A percentile compares a stretch with the other conserved stretches of the same genome.
Evolutionary conservation across 1,140 invertebrate genomes (phyloP).

Genomic region (Phymastichus coffea): DNA sequence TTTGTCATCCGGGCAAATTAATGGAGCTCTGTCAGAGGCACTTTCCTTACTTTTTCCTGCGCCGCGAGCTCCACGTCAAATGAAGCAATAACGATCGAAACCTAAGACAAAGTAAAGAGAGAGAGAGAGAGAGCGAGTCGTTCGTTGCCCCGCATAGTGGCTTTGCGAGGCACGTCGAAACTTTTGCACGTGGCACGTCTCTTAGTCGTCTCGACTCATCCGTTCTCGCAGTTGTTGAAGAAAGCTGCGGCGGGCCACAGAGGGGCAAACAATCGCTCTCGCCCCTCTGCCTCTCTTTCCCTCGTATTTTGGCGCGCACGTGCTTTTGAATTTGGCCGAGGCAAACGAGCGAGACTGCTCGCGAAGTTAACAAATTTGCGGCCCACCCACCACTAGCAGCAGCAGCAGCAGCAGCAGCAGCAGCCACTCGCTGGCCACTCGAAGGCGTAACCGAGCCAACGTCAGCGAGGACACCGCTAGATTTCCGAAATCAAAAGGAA

Average conservation of each 20-base stretch:
- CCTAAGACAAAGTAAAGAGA: no score
- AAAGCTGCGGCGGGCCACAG: not conserved
- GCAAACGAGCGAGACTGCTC: not conserved
- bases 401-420: not conserved
- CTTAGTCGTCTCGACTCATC: not conserved
- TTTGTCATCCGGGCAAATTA: not conserved
- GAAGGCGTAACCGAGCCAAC: not conserved
- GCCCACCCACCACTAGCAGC: not conserved
- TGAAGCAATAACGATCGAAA: conserved; percentile 6
- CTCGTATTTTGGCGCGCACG: not conserved
- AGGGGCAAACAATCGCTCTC: conserved; percentile 3
- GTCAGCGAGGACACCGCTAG: no score
- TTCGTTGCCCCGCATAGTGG: no score
- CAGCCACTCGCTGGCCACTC: not conserved
- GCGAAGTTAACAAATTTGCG: conserved; percentile 7
- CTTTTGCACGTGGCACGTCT: conserved; percentile 5
- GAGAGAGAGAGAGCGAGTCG: no score
- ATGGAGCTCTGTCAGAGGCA: not conserved
- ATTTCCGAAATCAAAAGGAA: no score
- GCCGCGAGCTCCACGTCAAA: not conserved
- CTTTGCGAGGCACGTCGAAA: not conserved
- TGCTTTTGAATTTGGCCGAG: conserved; percentile 8
- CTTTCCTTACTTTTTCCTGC: not conserved
- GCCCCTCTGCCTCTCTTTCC: no score
- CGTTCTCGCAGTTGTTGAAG: not conserved